Evolutionary conservation across 2,113 vertebrate genomes (phyloP).

Genomic region (Uria aalge): DNA sequence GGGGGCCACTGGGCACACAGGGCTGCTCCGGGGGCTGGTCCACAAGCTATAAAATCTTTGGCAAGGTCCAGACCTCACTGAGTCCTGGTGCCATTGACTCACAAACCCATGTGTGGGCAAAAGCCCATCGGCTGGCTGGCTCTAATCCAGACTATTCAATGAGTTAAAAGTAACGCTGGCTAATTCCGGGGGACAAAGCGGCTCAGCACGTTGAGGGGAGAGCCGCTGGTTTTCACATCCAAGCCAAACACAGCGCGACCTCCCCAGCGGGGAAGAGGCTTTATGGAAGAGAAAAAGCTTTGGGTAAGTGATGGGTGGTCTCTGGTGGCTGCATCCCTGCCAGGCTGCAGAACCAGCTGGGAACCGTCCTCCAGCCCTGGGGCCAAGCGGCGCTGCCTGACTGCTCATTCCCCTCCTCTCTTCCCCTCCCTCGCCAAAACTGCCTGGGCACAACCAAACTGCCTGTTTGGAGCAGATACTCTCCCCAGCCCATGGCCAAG

Average conservation of each 20-base stretch:
- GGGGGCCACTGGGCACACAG: fast-evolving
- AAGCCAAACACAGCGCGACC: not conserved
- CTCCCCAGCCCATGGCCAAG: not conserved
- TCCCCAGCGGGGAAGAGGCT: not conserved
- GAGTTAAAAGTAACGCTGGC: not conserved
- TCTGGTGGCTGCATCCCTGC: not conserved
- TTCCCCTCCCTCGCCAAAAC: not conserved
- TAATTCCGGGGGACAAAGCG: not conserved
- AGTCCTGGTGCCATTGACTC: not conserved
- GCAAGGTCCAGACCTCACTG: fast-evolving
- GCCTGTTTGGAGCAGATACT: not conserved
- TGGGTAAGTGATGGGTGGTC: not conserved
- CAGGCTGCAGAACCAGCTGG: not conserved
- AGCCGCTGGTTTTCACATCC: not conserved
- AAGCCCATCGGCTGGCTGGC: not conserved
- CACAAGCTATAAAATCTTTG: not conserved
- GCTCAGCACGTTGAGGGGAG: not conserved
- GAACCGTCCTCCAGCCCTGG: not conserved
- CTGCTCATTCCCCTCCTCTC: not conserved
- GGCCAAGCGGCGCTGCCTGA: fast-evolving
- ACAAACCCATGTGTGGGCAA: not conserved
- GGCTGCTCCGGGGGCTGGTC: not conserved
- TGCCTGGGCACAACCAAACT: fast-evolving
- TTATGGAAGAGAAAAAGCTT: not conserved
- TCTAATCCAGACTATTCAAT: not conserved